A percentile compares a stretch with the other conserved stretches of the same genome.
Conservation (phyloP, 2,797 vertebrate genomes). For the Phalanger gymnotis region DNA sequence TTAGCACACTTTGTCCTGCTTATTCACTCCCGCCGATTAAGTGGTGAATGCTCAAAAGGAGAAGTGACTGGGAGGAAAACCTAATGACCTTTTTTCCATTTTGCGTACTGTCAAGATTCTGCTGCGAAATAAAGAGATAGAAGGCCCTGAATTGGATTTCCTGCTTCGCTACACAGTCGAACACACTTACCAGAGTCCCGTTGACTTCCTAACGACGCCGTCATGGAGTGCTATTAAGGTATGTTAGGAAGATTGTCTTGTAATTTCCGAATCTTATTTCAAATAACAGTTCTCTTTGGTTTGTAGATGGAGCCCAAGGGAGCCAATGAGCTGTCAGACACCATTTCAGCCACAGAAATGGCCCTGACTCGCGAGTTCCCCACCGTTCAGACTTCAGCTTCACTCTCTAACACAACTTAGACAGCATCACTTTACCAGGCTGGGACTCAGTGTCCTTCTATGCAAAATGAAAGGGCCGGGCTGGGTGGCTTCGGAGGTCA, state of each 20-base stretch:
- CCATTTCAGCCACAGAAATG: conserved; percentile 26
- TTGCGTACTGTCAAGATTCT: conserved; percentile 85
- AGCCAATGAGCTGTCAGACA: background rate
- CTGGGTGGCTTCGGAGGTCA: background rate
- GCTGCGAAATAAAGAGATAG: conserved; percentile 86
- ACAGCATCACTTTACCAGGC: background rate
- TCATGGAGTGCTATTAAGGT: conserved; percentile 91
- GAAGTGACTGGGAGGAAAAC: conserved; percentile 45
- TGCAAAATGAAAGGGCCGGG: background rate
- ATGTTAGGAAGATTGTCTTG: conserved; percentile 64
- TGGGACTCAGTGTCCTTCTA: background rate
- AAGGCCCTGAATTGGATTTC: conserved; percentile 89
- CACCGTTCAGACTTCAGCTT: background rate
- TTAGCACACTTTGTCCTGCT: background rate
- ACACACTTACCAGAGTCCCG: conserved; percentile 84
- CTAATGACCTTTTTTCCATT: conserved; percentile 67
- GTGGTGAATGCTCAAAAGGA: conserved; percentile 13
- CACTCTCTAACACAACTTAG: background rate
- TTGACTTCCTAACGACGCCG: conserved; percentile 89
- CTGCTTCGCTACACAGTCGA: conserved; percentile 88
- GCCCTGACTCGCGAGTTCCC: background rate
- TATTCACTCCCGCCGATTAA: background rate
- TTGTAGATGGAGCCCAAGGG: conserved; percentile 24
- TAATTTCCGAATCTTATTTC: conserved; percentile 57
- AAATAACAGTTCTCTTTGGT: background rate